A percentile compares a stretch with the other conserved stretches of the same genome.
phyloP scores from a whole-genome alignment of 2,797 vertebrate genomes.

The Halcyon smyrnensis region DNA sequence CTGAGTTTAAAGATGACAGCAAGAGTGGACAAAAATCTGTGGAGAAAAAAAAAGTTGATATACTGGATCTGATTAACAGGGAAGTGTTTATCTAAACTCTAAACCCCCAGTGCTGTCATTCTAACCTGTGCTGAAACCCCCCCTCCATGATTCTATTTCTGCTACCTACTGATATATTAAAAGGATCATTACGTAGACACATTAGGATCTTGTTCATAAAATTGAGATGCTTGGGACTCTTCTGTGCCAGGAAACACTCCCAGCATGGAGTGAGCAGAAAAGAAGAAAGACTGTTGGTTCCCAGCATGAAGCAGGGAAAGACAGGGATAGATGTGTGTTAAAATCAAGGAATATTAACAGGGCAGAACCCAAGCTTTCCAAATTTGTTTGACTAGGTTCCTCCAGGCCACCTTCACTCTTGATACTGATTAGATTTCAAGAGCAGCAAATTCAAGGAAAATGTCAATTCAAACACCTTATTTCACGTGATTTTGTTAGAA shows the following conservation, averaged over 20 bases:
- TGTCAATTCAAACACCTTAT: neutral
- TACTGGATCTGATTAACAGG: neutral
- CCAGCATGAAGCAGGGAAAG: neutral
- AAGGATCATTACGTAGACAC: conserved; percentile 60
- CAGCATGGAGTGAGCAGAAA: neutral
- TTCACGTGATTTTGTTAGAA: neutral
- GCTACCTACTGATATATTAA: conserved; percentile 54
- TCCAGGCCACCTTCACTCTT: neutral
- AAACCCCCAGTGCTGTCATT: neutral
- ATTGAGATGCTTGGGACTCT: conserved; percentile 24
- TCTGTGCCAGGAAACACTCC: conserved; percentile 42
- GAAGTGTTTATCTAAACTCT: neutral
- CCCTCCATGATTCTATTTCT: conserved; percentile 46
- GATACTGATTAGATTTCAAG: neutral
- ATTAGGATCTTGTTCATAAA: conserved; percentile 68
- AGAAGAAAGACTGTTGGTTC: neutral
- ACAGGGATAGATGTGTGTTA: neutral
- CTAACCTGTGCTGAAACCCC: neutral
- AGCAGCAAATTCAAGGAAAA: neutral
- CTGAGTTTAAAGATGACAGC: neutral
- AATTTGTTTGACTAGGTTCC: neutral
- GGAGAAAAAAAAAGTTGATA: neutral
- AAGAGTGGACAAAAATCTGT: neutral
- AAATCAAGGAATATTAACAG: neutral
- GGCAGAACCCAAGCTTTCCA: neutral